A percentile compares a stretch with the other conserved stretches of the same genome.
Evolutionary conservation across 2,113 vertebrate species (phyloP).

Genomic region (Nycticorax nycticorax): DNA sequence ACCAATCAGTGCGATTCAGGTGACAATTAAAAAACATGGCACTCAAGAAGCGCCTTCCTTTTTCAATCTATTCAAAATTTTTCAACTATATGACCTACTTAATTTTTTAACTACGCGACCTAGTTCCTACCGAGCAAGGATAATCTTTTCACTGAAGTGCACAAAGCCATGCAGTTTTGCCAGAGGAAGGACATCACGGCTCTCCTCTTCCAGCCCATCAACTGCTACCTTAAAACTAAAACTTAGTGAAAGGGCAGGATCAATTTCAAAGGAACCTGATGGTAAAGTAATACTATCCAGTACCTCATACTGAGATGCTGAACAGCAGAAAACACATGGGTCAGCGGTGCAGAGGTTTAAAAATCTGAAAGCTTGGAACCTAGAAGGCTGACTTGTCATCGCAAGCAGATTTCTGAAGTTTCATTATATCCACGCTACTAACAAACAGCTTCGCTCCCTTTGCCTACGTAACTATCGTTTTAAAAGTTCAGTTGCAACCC

Average conservation of each 20-base stretch:
- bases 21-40: not conserved
- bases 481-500: rapidly evolving
- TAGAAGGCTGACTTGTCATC: not conserved
- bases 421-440: not conserved
- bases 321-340: rapidly evolving
- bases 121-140: not conserved
- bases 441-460: not conserved
- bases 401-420: too few relatives aligned
- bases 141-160: not conserved
- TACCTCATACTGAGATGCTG: rapidly evolving
- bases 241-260: not conserved
- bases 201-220: not conserved
- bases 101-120: not conserved
- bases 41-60: not conserved
- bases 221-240: too few relatives aligned
- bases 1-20: not conserved
- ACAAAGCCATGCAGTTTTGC: not conserved
- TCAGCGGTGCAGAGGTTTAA: not conserved
- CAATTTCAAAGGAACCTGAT: rapidly evolving
- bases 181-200: not conserved
- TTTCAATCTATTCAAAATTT: not conserved
- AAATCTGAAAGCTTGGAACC: rapidly evolving
- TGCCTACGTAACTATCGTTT: rapidly evolving
- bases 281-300: rapidly evolving
- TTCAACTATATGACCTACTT: not conserved